Evolutionary conservation across 2,113 vertebrate genomes (phyloP), one percentile per base, ranked within the genome.

Genomic region (Symphodus melops): DNA sequence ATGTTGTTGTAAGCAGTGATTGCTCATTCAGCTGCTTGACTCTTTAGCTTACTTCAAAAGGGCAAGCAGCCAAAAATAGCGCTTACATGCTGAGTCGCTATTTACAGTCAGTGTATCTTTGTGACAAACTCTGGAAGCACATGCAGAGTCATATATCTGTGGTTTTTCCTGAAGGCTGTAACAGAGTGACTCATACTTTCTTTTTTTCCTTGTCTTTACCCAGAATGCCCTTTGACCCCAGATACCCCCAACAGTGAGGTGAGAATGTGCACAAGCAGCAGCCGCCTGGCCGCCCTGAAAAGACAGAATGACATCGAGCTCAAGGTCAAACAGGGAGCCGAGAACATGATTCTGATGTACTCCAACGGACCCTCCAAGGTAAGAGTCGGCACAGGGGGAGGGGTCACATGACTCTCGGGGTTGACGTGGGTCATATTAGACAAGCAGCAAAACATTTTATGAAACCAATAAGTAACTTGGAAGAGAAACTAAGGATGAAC

Each of bases 281-380:
- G 95, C 87, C 96, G 95, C 77, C 92, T 99, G 81, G 96, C 95
- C 52, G 97, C 96, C 74, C 94, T 99, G 88, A 97, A 99, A 89
- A 97, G 97, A 72, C 97, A 99, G 85, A 93, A 97, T 66, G 96
- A 99, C 93, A 99, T 99, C 85, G 98, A 99, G 89, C 93, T 98
- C 84, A 99, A 99, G 91, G 98, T 99, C 87, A 99, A 99, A 85
- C 97, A 99, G 83, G 98, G 98, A 64, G 98, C 98, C 1, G 97
- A 99, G 88, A 99, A 99, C 91, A 99, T 99, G 98, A 99, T 99
- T 90, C 97, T 96, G 90, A 99, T 98, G 95, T 99, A 99, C 93
- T 99, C 97, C 70, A 99, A 99, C 85, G 96, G 97, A 6, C 94
- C 97, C 75, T 98, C 97, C 63, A 99, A 99, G 96, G 98, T 98